Base-by-base conservation (phyloP, 2,888 invertebrate species). In the Pyrrhosoma nymphula region DNA sequence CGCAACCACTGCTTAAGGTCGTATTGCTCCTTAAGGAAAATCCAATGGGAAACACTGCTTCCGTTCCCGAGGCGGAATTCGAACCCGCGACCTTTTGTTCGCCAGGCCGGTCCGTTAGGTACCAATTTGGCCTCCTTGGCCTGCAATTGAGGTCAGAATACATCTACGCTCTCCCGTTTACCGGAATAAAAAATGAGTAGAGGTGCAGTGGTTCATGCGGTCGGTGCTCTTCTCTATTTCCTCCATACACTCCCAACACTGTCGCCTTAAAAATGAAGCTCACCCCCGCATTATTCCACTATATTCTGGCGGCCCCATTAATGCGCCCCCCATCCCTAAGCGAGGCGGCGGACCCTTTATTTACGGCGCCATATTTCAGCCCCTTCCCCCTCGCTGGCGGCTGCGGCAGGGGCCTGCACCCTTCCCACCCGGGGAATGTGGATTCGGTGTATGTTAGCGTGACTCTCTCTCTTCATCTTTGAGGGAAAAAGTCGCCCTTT, bases 251-350 rank as follows among this genome's bases (percentile, higher is more conserved):
- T 0, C 14, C 82, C 8, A 12, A 10, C 35, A 35, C 26, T 35
- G 82, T 82, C 82, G 30, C 82, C 82, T 82, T 82, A 82, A 82
- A 82, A 82, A 82, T 35, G 82, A 82, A 82, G 82, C 82, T 35
- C 10, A 23, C 26, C 55, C 89, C 26, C 3, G 89, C 55, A n/a
- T 89, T 89, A 56, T 89, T 56, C 89, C 10, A n/a, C 56, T 56
- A 55, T n/a, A 23, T 56, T 55, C n/a, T 12, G 56, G 55, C 55
- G 89, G 26, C 56, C 47, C n/a, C 89, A 56, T 56, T 89, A 56
- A 47, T 89, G 26, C 89, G 56, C 89, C n/a, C 56, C 16, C 89
- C 20, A 55, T 14, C 26, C 3, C 12, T 35, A 39, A n/a, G 69
- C 10, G 69, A 69, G 69, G 91, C 69, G 26, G 60, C 60, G 20